These are phyloP conservation scores for Drosophila subsilvestris DNA, from an alignment of 2,888 invertebrate genomes.

Conservation along the genomic window DNA sequence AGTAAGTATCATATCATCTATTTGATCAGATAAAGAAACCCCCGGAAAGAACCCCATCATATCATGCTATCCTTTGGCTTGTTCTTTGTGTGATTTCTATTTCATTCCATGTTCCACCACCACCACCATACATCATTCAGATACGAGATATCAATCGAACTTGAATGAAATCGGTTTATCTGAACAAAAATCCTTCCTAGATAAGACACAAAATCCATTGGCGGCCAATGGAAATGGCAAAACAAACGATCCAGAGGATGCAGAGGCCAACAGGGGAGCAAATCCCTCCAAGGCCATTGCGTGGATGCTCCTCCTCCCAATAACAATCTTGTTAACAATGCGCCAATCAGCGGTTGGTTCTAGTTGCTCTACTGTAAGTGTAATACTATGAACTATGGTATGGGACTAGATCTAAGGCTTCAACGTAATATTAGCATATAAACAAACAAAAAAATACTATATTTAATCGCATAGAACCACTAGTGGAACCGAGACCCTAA, in stretches of 20 bases:
- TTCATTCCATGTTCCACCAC: constrained; percentile 49
- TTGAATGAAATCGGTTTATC: constrained; percentile 92
- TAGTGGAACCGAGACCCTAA: constrained; percentile 57
- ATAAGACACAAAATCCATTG: constrained; percentile 76
- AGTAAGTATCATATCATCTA: constrained; percentile 66
- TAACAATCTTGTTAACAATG: constrained; percentile 49
- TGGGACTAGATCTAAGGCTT: constrained; percentile 33
- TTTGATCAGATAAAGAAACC: background rate
- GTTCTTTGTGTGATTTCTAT: constrained; percentile 31
- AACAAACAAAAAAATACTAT: constrained; percentile 9
- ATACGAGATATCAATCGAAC: constrained; percentile 90
- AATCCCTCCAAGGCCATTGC: constrained; percentile 54
- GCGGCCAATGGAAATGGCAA: constrained; percentile 64
- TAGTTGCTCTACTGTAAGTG: constrained; percentile 35
- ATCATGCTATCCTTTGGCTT: constrained; percentile 3
- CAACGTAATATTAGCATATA: constrained; percentile 17
- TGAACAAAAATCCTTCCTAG: constrained; percentile 87
- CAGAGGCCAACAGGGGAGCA: constrained; percentile 47
- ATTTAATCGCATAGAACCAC: constrained; percentile 47
- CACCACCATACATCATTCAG: constrained; percentile 81
- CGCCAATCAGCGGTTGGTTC: constrained; percentile 44
- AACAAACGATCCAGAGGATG: constrained; percentile 38
- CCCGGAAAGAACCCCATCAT: constrained; percentile 3
- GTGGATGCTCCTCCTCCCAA: constrained; percentile 49
- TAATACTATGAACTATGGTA: constrained; percentile 17